Evolutionary conservation across 1,140 invertebrate species (phyloP).

Genomic region (Paraescarpia echinospica): DNA sequence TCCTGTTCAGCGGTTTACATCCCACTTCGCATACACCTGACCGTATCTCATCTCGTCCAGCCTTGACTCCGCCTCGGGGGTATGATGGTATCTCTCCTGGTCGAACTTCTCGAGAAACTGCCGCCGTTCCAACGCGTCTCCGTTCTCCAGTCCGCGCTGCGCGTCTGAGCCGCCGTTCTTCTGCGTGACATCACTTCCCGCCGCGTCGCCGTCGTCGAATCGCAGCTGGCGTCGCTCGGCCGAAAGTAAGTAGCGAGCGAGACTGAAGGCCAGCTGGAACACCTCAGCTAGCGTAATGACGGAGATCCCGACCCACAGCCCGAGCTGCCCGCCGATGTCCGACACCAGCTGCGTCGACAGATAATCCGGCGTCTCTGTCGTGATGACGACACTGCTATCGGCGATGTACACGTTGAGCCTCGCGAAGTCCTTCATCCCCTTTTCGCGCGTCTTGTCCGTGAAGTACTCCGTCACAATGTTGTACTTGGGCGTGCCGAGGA

Average conservation of each 20-base stretch:
- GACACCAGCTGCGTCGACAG: conserved; percentile 13
- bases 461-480: conserved; percentile 17
- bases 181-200: neutral
- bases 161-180: neutral
- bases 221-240: conserved; percentile 6
- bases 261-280: conserved; percentile 10
- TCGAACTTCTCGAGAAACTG: neutral
- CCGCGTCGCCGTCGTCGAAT: neutral
- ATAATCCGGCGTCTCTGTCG: conserved; percentile 22
- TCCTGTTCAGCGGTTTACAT: neutral
- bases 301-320: conserved; percentile 27
- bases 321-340: conserved; percentile 28
- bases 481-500: neutral
- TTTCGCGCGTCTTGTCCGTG: neutral
- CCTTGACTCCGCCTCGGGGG: neutral
- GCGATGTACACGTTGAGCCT: conserved; percentile 26
- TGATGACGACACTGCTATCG: conserved; percentile 24
- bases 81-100: neutral
- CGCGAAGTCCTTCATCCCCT: conserved; percentile 24
- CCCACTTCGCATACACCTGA: neutral
- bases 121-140: neutral
- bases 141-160: neutral
- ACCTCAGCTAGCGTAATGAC: conserved; percentile 28
- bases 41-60: neutral
- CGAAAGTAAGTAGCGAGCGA: neutral